A percentile compares a stretch with the other conserved stretches of the same genome.
phyloP scores from a whole-genome alignment of 1,140 invertebrate species.

The Polyergus mexicanus region DNA sequence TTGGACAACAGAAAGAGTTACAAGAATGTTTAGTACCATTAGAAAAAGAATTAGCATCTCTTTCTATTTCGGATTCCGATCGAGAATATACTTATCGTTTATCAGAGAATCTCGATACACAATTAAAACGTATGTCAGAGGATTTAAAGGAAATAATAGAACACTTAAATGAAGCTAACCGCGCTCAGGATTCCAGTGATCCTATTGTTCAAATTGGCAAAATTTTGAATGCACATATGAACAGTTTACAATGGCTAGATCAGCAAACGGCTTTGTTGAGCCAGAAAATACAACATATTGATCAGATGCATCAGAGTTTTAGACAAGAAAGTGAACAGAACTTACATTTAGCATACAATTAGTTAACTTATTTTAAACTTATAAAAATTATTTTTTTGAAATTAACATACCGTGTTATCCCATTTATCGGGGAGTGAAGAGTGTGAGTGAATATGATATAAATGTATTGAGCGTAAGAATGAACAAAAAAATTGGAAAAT shows the following conservation, averaged over 20 bases:
- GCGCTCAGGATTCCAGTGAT: constrained; percentile 93
- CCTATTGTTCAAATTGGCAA: constrained; percentile 96
- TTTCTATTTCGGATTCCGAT: constrained; percentile 93
- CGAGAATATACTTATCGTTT: constrained; percentile 95
- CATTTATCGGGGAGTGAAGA: background rate
- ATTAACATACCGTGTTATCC: background rate
- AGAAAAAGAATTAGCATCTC: constrained; percentile 92
- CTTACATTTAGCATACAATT: constrained; percentile 88
- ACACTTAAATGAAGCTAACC: constrained; percentile 96
- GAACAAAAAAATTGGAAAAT: background rate
- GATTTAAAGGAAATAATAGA: constrained; percentile 98
- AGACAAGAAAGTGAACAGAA: constrained; percentile 92
- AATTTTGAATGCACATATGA: constrained; percentile 98
- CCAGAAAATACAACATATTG: constrained; percentile 93
- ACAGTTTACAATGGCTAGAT: constrained; percentile 97
- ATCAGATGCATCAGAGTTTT: constrained; percentile 93
- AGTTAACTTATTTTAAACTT: constrained; percentile 38
- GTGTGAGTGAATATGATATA: background rate
- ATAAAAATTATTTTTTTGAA: constrained; percentile 26
- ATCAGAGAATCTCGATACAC: constrained; percentile 96
- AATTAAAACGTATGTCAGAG: constrained; percentile 97
- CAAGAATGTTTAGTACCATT: constrained; percentile 95
- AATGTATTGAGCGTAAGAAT: constrained; percentile 13
- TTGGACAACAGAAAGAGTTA: constrained; percentile 96
- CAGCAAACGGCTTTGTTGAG: constrained; percentile 91